Evolutionary conservation across 2,797 vertebrate species (phyloP), one percentile per base, ranked within the genome.

Genomic region (Sebastes vulpes): DNA sequence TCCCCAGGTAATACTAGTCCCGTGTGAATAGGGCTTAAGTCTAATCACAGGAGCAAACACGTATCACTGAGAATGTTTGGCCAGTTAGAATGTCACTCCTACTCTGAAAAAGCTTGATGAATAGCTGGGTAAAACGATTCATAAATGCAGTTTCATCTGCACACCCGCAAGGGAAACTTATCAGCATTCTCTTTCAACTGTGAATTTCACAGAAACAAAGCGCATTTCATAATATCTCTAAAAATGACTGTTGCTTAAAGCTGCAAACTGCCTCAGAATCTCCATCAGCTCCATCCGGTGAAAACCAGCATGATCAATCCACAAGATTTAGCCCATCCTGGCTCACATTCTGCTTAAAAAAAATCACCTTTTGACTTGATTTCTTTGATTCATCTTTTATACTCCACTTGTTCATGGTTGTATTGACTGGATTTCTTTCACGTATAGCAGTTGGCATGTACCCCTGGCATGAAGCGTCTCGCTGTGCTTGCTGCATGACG

Each of bases 401-500:
- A 31, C 58, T 52, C 53, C n/a, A 18, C 57, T 54, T 72, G 48
- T 52, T 82, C 71, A 65, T 72, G 32, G 59, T 90, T 67, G 75
- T 88, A 76, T 90, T 82, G 75, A 86, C 78, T 77, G 46, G 21
- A 59, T 87, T 82, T 90, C 64, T 85, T 78, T 82, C 84, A 84
- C 79, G 6, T 93, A 16, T 42, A 92, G 92, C 88, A 76, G 82
- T 92, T 83, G 81, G 83, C 92, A 85, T 94, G 89, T 87, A 61
- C 79, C 83, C 86, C 88, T 73, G 93, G 92, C 92, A 95, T 95
- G 91, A 86, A 77, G 82, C 86, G 67, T 79, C 75, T 92, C 25
- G 89, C 87, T 90, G 91, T 93, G 90, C 93, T 93, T 90, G 93
- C 92, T 95, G 95, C 94, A 95, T 95, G 95, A 94, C 54, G 85